A percentile compares a stretch with the other conserved stretches of the same genome.
Conservation (phyloP, 2,113 vertebrate species). For the Aythya baeri region DNA sequence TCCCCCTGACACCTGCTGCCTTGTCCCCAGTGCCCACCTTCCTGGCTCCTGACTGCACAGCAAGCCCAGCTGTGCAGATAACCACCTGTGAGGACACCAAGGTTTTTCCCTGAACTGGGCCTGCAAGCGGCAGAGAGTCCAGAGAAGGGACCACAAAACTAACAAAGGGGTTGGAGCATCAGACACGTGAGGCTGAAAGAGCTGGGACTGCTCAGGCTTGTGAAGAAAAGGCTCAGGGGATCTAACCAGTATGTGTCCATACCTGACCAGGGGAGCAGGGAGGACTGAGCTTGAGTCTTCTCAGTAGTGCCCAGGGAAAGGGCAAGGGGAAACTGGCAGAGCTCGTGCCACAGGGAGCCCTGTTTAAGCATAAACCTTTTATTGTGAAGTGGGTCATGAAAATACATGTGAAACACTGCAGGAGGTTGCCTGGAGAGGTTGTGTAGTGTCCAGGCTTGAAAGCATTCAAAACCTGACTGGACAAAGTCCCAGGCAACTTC, state of each 20-base stretch:
- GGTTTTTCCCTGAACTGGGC: no score
- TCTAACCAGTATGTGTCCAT: neutral
- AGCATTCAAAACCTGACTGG: neutral
- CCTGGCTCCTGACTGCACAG: no score
- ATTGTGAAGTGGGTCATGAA: neutral
- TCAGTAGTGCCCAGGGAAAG: neutral
- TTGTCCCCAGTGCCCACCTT: no score
- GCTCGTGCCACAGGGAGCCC: neutral
- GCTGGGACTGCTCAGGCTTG: neutral
- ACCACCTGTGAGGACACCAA: no score
- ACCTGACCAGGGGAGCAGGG: neutral
- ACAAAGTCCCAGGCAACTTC: neutral
- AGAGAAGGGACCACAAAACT: neutral
- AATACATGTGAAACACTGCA: neutral
- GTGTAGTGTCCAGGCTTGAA: neutral
- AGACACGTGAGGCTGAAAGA: neutral
- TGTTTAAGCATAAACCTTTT: neutral
- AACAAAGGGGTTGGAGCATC: neutral
- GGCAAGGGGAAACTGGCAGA: neutral
- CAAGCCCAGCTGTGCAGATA: no score
- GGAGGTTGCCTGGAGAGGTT: neutral
- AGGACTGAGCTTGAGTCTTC: neutral
- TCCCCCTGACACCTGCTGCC: no score
- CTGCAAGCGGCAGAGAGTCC: neutral
- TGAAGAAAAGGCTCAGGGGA: neutral